A percentile compares a stretch with the other conserved stretches of the same genome.
These are phyloP conservation scores for Phymastichus coffea DNA, from an alignment of 1,140 invertebrate genomes.

Conservation along the genomic window DNA sequence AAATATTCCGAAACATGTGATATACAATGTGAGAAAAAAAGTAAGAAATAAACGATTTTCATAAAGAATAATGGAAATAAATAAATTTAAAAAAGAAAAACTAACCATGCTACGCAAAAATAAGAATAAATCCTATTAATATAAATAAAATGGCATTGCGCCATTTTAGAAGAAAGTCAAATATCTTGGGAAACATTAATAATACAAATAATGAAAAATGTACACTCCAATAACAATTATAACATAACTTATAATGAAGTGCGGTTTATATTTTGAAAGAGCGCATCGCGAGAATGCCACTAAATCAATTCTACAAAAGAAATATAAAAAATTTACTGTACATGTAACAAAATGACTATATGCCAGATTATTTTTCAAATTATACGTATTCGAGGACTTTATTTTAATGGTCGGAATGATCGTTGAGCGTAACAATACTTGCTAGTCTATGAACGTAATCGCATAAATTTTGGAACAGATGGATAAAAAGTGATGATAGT, in stretches of 20 bases:
- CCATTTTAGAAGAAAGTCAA: not conserved
- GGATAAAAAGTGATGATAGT: slow-evolving; percentile 14
- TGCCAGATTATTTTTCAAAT: too few relatives aligned
- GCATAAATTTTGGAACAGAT: slow-evolving; percentile 12
- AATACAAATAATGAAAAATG: not conserved
- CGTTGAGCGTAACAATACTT: slow-evolving; percentile 35
- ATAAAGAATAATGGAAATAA: not conserved
- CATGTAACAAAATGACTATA: too few relatives aligned
- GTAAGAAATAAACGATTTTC: slow-evolving; percentile 6
- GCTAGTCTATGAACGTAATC: slow-evolving; percentile 40
- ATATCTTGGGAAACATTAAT: not conserved
- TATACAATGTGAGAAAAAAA: not conserved
- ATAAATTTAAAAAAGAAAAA: slow-evolving; percentile 5
- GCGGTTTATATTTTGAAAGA: slow-evolving; percentile 6
- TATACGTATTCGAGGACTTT: too few relatives aligned
- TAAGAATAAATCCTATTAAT: slow-evolving; percentile 8
- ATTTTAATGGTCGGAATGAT: not conserved
- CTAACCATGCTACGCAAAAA: not conserved
- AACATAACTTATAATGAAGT: not conserved
- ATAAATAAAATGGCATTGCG: too few relatives aligned
- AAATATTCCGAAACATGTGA: slow-evolving; percentile 1
- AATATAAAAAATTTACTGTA: too few relatives aligned
- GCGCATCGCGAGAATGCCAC: slow-evolving; percentile 5
- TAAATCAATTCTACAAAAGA: too few relatives aligned
- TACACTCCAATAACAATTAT: too few relatives aligned